Conservation (phyloP, 2,888 invertebrate species). For the Geophilus truncorum region DNA sequence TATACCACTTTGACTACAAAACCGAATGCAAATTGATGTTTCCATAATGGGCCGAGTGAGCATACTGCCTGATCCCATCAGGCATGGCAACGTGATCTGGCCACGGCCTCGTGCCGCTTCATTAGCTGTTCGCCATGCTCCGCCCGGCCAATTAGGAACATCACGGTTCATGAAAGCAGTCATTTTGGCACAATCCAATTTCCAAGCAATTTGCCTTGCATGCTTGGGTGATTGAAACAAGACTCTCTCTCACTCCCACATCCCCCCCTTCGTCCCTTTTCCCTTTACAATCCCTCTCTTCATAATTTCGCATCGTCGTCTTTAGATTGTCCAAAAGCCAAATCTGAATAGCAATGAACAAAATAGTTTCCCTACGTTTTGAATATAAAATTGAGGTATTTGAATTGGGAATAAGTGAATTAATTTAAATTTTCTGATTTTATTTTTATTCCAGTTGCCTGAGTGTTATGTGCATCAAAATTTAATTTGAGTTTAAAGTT, state of each 20-base stretch:
- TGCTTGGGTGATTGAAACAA: slow-evolving; percentile 30
- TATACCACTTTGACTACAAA: background rate
- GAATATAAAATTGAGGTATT: slow-evolving; percentile 4
- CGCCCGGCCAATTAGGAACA: slow-evolving; percentile 32
- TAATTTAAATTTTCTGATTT: background rate
- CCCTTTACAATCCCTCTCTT: background rate
- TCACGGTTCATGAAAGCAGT: slow-evolving; percentile 33
- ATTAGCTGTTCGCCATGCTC: slow-evolving; percentile 5
- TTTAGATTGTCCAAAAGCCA: background rate
- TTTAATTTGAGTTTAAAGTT: too few species aligned
- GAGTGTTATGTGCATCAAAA: too few species aligned
- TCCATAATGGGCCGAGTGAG: slow-evolving; percentile 18
- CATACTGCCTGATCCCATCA: slow-evolving; percentile 18
- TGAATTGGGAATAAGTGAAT: background rate
- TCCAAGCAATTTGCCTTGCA: slow-evolving; percentile 35
- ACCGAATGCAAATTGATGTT: slow-evolving; percentile 24
- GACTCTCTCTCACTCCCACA: background rate
- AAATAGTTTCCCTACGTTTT: background rate
- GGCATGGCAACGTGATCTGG: slow-evolving; percentile 7
- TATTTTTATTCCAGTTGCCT: background rate
- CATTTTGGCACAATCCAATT: slow-evolving; percentile 35
- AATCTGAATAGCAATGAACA: slow-evolving; percentile 20
- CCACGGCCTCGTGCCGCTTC: slow-evolving; percentile 30
- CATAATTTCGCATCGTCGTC: background rate
- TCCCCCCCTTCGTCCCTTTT: background rate